Evolutionary conservation across 2,888 invertebrate species (phyloP).

Genomic region (Auanema freiburgensis): DNA sequence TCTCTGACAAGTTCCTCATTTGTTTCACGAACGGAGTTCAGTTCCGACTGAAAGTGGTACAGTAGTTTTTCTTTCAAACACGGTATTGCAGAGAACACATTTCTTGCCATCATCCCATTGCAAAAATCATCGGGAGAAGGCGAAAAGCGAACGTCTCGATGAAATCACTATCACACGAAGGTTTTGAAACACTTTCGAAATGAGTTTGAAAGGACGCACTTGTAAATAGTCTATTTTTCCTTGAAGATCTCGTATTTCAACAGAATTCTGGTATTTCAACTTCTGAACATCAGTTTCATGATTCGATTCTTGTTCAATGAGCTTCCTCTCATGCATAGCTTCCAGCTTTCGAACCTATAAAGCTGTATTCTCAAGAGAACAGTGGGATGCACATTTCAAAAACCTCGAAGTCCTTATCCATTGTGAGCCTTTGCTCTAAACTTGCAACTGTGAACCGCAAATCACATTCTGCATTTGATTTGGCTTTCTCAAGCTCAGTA

Average conservation of each 20-base stretch:
- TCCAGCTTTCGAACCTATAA: conserved; percentile 23
- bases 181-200: neutral
- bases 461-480: conserved; percentile 52
- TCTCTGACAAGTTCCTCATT: conserved; percentile 31
- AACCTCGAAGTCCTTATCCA: conserved; percentile 49
- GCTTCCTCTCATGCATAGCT: conserved; percentile 25
- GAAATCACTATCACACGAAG: neutral
- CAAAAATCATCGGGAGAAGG: neutral
- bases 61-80: neutral
- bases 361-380: neutral
- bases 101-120: no score
- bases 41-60: conserved; percentile 30
- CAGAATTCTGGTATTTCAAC: conserved; percentile 24
- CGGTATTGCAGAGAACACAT: no score
- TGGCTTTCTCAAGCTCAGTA: conserved; percentile 48
- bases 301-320: conserved; percentile 30
- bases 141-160: no score
- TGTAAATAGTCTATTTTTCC: conserved; percentile 36
- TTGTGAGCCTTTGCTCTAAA: conserved; percentile 51
- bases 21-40: conserved; percentile 27
- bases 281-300: conserved; percentile 30
- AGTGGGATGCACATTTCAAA: neutral
- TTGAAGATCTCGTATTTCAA: conserved; percentile 22
- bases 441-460: conserved; percentile 54
- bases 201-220: conserved; percentile 10